These are phyloP conservation scores for Micromesistius poutassou DNA, from an alignment of 2,797 vertebrate genomes.

Conservation along the genomic window DNA sequence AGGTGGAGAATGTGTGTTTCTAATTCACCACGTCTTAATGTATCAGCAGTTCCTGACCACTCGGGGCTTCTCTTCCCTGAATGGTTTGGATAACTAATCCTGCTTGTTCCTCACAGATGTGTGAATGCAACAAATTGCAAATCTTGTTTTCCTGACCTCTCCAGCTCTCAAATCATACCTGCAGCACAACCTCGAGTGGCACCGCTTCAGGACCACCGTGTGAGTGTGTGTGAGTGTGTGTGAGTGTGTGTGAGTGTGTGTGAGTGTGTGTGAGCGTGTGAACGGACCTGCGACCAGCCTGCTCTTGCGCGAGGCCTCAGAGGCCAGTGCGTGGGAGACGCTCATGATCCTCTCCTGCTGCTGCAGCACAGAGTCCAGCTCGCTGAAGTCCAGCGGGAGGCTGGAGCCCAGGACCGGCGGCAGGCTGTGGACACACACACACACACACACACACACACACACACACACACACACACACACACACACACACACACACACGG, in stretches of 20 bases:
- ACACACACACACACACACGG: neutral
- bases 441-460: neutral
- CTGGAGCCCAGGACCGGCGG: conserved; percentile 49
- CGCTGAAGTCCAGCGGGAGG: conserved; percentile 63
- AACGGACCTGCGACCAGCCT: conserved; percentile 88
- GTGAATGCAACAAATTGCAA: neutral
- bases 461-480: neutral
- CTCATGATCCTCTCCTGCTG: conserved; percentile 91
- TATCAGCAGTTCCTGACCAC: no score
- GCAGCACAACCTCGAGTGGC: no score
- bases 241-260: neutral
- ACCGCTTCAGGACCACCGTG: neutral
- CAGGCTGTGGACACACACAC: conserved; percentile 71
- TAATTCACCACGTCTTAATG: no score
- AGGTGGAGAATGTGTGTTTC: no score
- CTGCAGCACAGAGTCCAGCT: conserved; percentile 82
- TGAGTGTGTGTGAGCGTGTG: neutral
- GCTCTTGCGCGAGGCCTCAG: conserved; percentile 90
- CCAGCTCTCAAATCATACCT: neutral
- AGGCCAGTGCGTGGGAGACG: conserved; percentile 86
- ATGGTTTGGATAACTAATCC: no score
- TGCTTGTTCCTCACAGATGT: neutral
- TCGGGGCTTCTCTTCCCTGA: no score
- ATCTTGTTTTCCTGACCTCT: neutral
- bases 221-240: neutral